Conservation (phyloP, 2,888 invertebrate genomes). For the Drosophila antonietae region DNA sequence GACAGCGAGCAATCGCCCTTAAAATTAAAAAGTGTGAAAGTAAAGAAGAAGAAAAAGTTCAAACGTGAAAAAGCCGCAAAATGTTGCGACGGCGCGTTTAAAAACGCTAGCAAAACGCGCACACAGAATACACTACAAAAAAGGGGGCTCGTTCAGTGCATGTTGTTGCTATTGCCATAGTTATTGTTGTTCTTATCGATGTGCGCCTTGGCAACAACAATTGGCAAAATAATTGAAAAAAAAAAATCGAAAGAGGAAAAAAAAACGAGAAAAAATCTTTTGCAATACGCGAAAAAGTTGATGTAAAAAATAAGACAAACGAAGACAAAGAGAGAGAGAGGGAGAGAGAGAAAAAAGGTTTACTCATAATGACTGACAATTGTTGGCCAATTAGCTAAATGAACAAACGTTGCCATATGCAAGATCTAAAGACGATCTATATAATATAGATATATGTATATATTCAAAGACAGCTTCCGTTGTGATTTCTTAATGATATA, state of each 20-base stretch:
- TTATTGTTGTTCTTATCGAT: background rate
- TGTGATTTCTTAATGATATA: background rate
- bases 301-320: conserved; percentile 38
- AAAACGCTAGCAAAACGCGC: conserved; percentile 53
- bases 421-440: conserved; percentile 1
- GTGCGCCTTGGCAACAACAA: conserved; percentile 49
- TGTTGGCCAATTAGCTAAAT: conserved; percentile 47
- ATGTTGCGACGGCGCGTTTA: conserved; percentile 33
- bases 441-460: conserved; percentile 1
- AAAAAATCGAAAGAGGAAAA: conserved; percentile 16
- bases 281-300: background rate
- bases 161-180: conserved; percentile 3
- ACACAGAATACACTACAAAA: conserved; percentile 26
- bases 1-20: background rate
- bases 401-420: conserved; percentile 1
- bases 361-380: conserved; percentile 58
- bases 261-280: background rate
- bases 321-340: background rate
- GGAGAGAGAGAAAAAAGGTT: background rate
- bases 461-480: background rate
- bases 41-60: conserved; percentile 53
- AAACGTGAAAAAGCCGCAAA: conserved; percentile 70
- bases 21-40: conserved; percentile 18
- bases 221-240: conserved; percentile 7
- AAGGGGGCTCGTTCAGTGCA: conserved; percentile 64